Evolutionary conservation across 2,113 vertebrate genomes (phyloP), one percentile per base, ranked within the genome.

Genomic region (Empidonax traillii): DNA sequence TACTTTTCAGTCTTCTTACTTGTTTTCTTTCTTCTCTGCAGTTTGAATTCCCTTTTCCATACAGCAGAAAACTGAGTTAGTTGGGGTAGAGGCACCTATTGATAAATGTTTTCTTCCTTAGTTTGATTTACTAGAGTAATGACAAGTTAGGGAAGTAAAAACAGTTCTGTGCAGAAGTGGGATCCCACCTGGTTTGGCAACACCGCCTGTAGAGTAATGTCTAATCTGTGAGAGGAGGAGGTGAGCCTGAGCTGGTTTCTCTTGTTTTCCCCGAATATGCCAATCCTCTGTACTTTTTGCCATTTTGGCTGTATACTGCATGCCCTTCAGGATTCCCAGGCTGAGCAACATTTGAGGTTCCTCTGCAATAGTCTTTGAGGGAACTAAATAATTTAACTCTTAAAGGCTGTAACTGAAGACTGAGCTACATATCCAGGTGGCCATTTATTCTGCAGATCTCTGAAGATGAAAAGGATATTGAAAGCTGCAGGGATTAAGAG

Each of bases 311-410:
- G 27, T 31, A 28, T n/a, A 12, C 3, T n/a, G 8, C 3, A 23
- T 43, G 20, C 18, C 10, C 7, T 89, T 56, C 28, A 49, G 19
- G 15, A 35, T 33, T 85, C 35, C 8, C 56, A 72, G 1, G 12
- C 1, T 56, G 24, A 85, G 14, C 4, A 80, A 41, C 3, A 11
- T 51, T 86, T 0, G 0, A 37, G 7, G 13, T 71, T 76, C 14
- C 14, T 65, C 35, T 75, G 53, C 44, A n/a, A 20, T 1, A 56
- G 8, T n/a, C 13, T 10, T 56, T 9, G 20, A 80, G 10, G 12
- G 17, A 66, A 30, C 5, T 12, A 53, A 82, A 41, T 72, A 72
- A 24, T 63, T 68, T 76, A 2, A 44, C 10, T 62, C 3, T 39
- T 59, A 43, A 91, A 75, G 10, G 9, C 21, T 31, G 17, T 65